Percentiles rank a stretch among this genome's conserved stretches.
Conservation (phyloP, 2,888 invertebrate species). For the Chrysolina haemoptera region DNA sequence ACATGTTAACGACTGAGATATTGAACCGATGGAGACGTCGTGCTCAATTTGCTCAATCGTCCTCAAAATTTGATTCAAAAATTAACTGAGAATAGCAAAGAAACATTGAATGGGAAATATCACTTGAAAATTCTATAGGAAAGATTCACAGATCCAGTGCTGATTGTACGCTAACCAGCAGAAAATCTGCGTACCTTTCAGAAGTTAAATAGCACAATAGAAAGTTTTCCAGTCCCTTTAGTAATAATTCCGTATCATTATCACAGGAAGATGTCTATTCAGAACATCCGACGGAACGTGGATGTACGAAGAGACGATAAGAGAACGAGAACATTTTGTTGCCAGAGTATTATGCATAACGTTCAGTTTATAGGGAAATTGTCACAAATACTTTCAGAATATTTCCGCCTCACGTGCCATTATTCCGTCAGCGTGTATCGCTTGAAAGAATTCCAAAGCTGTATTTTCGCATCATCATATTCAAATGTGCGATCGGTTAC, state of each 20-base stretch:
- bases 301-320: conserved; percentile 13
- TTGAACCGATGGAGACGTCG: too few relatives aligned
- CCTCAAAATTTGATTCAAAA: too few relatives aligned
- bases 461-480: conserved; percentile 1
- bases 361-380: conserved; percentile 9
- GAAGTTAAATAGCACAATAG: conserved; percentile 12
- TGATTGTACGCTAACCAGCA: not conserved
- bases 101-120: too few relatives aligned
- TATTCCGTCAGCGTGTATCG: not conserved
- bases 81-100: too few relatives aligned
- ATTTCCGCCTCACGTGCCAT: conserved; percentile 9
- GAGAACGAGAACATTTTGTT: conserved; percentile 6
- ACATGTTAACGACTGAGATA: too few relatives aligned
- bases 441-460: conserved; percentile 5
- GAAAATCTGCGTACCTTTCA: conserved; percentile 9
- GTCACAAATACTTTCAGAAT: conserved; percentile 1
- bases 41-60: too few relatives aligned
- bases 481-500: not conserved
- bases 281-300: conserved; percentile 37
- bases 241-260: conserved; percentile 13
- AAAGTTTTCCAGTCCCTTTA: conserved; percentile 21
- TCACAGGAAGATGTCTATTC: conserved; percentile 36
- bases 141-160: too few relatives aligned
- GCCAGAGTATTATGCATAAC: conserved; percentile 12
- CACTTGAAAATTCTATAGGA: too few relatives aligned